A percentile compares a stretch with the other conserved stretches of the same genome.
phyloP scores from a whole-genome alignment of 1,140 invertebrate genomes.

The Apocrypta bakeri region DNA sequence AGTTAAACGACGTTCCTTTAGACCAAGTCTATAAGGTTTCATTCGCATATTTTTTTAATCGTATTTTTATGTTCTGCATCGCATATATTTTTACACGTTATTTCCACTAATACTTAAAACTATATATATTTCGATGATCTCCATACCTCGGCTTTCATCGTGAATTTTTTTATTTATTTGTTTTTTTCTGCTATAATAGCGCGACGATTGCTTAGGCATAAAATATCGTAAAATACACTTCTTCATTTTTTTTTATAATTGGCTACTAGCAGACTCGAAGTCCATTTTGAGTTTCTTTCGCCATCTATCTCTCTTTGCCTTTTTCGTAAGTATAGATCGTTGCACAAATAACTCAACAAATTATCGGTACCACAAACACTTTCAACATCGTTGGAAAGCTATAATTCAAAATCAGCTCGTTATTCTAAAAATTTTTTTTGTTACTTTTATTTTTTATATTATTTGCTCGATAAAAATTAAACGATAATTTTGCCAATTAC shows the following conservation, averaged over 20 bases:
- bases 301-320: too few species aligned
- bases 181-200: slow-evolving; percentile 47
- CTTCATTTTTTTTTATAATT: slow-evolving; percentile 60
- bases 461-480: too few species aligned
- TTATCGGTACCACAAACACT: not conserved
- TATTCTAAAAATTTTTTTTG: too few species aligned
- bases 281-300: slow-evolving; percentile 51
- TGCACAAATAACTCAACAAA: not conserved
- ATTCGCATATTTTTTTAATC: slow-evolving; percentile 2
- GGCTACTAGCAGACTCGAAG: slow-evolving; percentile 59
- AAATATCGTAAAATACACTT: slow-evolving; percentile 72
- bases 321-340: not conserved
- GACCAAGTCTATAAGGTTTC: not conserved
- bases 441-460: too few species aligned
- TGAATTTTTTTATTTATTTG: not conserved
- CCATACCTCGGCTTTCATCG: slow-evolving; percentile 7
- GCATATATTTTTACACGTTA: slow-evolving; percentile 33
- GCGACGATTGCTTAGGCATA: slow-evolving; percentile 58
- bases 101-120: not conserved
- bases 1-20: not conserved
- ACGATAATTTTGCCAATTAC: too few species aligned
- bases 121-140: slow-evolving; percentile 36
- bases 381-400: too few species aligned
- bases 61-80: not conserved
- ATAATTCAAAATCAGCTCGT: too few species aligned